Conservation (phyloP, 1,140 invertebrate species). For the Drosophila nikananu region DNA sequence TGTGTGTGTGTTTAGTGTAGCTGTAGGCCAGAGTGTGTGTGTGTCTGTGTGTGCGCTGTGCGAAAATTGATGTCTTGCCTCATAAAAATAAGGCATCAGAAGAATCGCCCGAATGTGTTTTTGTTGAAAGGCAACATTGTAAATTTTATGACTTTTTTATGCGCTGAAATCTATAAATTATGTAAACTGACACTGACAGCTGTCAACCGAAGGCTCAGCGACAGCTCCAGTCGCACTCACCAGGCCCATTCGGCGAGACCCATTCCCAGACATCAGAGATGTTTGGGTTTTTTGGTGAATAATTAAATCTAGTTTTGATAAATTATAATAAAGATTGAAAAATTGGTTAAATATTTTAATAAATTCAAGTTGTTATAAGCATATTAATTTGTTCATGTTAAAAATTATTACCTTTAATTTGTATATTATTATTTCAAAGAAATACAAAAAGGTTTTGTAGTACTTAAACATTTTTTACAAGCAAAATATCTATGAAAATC, state of each 20-base stretch:
- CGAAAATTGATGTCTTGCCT: slow-evolving; percentile 81
- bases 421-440: neutral
- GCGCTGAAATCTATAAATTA: slow-evolving; percentile 83
- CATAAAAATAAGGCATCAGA: slow-evolving; percentile 79
- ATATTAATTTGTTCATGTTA: no score
- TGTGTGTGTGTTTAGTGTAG: slow-evolving; percentile 30
- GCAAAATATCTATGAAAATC: neutral
- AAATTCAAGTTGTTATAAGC: neutral
- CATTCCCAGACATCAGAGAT: slow-evolving; percentile 20
- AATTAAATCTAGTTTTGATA: neutral
- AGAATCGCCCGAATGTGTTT: slow-evolving; percentile 55
- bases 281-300: neutral
- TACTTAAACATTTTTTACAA: neutral
- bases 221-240: slow-evolving; percentile 41
- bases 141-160: slow-evolving; percentile 84
- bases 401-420: neutral
- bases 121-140: slow-evolving; percentile 82
- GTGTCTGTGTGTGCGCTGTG: slow-evolving; percentile 54
- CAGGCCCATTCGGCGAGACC: slow-evolving; percentile 23
- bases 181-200: slow-evolving; percentile 83
- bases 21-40: slow-evolving; percentile 38
- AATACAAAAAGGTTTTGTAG: neutral
- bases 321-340: neutral
- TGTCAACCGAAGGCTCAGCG: slow-evolving; percentile 70
- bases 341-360: neutral